Percentiles rank a stretch among this genome's conserved stretches.
Conservation (phyloP, 1,140 invertebrate genomes). For the Araneus ventricosus region DNA sequence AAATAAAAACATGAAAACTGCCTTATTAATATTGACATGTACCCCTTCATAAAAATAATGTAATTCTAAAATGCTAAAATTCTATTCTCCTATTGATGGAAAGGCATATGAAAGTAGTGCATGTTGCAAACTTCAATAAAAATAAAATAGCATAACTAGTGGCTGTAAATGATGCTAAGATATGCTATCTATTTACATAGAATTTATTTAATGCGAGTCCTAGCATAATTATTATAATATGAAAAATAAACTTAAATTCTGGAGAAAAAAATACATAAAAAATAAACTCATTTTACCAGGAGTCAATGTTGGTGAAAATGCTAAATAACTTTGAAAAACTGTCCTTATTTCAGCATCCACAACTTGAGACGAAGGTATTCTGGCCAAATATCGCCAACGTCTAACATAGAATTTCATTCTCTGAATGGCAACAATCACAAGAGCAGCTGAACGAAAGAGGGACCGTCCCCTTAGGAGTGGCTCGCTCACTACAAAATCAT, state of each 20-base stretch:
- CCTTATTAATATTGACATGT: too few relatives aligned
- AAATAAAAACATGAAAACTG: too few relatives aligned
- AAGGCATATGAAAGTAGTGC: too few relatives aligned
- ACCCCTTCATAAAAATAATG: too few relatives aligned
- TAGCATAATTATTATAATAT: not conserved
- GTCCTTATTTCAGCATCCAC: conserved; percentile 41
- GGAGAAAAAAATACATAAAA: not conserved
- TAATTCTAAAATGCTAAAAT: too few relatives aligned
- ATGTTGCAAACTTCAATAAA: too few relatives aligned
- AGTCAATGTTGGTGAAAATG: conserved; percentile 14
- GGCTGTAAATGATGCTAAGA: too few relatives aligned
- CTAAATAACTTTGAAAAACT: conserved; percentile 27
- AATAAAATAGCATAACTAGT: too few relatives aligned
- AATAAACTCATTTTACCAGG: not conserved
- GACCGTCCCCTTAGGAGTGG: not conserved
- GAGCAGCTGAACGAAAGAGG: conserved; percentile 33
- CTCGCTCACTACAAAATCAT: not conserved
- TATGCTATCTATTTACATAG: too few relatives aligned
- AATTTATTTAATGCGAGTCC: too few relatives aligned
- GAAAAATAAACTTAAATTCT: too few relatives aligned
- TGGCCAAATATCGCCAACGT: conserved; percentile 33
- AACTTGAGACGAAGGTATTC: conserved; percentile 41
- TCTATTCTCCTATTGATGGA: too few relatives aligned
- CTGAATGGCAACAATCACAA: conserved; percentile 41
- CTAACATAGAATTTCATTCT: conserved; percentile 47